Conservation (phyloP, 2,888 invertebrate genomes). For the Stenodera caucasica region DNA sequence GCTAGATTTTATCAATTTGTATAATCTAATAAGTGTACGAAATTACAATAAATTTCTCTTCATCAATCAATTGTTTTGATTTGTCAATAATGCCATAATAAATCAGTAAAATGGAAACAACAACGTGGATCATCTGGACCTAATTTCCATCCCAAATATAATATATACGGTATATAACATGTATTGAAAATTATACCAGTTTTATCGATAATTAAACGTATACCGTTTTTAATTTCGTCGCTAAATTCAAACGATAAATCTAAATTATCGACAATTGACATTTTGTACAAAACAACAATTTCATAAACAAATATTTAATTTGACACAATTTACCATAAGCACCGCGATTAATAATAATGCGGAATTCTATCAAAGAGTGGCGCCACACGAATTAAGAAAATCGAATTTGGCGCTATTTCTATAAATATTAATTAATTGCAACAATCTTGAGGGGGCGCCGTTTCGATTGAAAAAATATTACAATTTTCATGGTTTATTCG, state of each 20-base stretch:
- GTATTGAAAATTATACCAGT: constrained; percentile 5
- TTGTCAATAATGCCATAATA: constrained; percentile 7
- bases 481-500: no score
- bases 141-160: constrained; percentile 24
- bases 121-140: constrained; percentile 16
- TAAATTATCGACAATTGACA: background rate
- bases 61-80: background rate
- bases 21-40: background rate
- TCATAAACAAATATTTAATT: no score
- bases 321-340: no score
- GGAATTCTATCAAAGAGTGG: no score
- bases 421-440: no score
- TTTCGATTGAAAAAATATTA: no score
- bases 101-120: background rate
- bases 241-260: background rate
- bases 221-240: background rate
- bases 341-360: no score
- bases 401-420: no score
- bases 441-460: no score
- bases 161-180: constrained; percentile 24
- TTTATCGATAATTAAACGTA: background rate
- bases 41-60: background rate
- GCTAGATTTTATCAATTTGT: background rate
- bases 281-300: no score
- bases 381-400: no score